Conservation (phyloP, 1,140 invertebrate genomes). For the Ceratosolen solmsi region DNA sequence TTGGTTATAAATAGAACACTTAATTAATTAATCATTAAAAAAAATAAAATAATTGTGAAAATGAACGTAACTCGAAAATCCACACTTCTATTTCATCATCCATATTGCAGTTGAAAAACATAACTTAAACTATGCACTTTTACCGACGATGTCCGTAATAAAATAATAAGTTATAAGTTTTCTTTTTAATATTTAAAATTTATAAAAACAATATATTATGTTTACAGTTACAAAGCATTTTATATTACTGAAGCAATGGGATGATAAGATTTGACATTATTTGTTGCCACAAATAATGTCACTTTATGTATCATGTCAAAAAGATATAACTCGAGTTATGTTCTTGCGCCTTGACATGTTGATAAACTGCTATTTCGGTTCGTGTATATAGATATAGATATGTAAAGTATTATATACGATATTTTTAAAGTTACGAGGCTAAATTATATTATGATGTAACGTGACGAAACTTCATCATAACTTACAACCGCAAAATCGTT, state of each 20-base stretch:
- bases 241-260: background rate
- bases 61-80: background rate
- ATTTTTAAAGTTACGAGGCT: background rate
- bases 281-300: background rate
- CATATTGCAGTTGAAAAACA: background rate
- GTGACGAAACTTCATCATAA: background rate
- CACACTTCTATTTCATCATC: constrained; percentile 2
- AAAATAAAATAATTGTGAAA: background rate
- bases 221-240: background rate
- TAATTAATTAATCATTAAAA: background rate
- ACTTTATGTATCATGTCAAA: background rate
- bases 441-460: background rate
- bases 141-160: background rate
- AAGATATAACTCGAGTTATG: constrained; percentile 9
- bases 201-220: background rate
- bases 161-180: background rate
- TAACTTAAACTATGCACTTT: background rate
- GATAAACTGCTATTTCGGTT: background rate
- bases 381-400: constrained; percentile 4
- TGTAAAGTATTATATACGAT: background rate
- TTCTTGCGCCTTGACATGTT: background rate
- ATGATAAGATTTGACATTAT: background rate
- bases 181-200: constrained; percentile 1
- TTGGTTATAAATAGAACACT: background rate
- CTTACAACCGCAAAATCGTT: background rate